Conservation (phyloP, 2,113 vertebrate species). For the Arenaria interpres region DNA sequence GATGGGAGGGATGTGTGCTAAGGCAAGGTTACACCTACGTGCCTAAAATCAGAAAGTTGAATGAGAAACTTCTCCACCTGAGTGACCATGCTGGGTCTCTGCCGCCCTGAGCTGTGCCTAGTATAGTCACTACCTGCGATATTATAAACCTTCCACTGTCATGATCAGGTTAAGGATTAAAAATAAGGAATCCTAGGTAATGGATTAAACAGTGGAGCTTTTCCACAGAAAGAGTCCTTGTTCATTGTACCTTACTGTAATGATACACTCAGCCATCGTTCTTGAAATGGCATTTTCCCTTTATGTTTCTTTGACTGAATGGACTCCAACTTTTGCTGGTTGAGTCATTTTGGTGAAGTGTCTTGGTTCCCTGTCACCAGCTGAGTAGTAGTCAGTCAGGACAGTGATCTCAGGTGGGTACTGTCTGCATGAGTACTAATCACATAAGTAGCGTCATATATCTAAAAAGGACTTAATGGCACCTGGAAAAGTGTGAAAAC, state of each 20-base stretch:
- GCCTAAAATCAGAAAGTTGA: neutral
- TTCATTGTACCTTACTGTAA: neutral
- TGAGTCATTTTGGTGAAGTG: neutral
- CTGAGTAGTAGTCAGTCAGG: neutral
- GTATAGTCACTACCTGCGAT: neutral
- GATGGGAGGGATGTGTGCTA: neutral
- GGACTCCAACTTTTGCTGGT: neutral
- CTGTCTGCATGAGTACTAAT: neutral
- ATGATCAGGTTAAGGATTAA: neutral
- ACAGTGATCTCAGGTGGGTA: neutral
- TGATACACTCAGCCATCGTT: neutral
- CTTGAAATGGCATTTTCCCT: neutral
- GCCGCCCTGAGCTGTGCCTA: neutral
- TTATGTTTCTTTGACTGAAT: neutral
- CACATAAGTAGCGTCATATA: neutral
- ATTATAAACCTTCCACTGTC: neutral
- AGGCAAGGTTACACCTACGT: neutral
- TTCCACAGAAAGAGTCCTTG: neutral
- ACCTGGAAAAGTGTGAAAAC: neutral
- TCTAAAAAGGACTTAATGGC: neutral
- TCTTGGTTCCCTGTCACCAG: neutral
- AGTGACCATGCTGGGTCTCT: neutral
- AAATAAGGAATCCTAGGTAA: neutral
- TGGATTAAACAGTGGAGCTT: neutral
- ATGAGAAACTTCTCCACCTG: neutral